phyloP scores from a whole-genome alignment of 2,888 invertebrate genomes.

The Opisthograptis luteolata region DNA sequence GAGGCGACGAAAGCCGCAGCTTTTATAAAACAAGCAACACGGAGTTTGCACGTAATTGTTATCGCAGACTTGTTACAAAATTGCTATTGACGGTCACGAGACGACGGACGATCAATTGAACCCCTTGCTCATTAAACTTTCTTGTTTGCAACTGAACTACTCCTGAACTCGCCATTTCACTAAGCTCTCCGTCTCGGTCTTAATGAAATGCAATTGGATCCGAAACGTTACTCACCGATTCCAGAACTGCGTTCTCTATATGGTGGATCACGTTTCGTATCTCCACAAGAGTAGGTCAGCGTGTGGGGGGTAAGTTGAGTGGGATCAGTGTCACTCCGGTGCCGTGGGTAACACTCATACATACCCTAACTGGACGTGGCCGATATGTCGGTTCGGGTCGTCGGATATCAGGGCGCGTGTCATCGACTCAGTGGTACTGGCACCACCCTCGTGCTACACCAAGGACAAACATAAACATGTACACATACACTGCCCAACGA shows the following conservation, averaged over 20 bases:
- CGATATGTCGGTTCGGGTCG: conserved; percentile 95
- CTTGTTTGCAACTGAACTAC: conserved; percentile 40
- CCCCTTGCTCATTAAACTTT: no score
- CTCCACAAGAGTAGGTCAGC: conserved; percentile 26
- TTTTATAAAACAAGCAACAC: conserved; percentile 6
- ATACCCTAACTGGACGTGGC: conserved; percentile 98
- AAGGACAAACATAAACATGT: conserved; percentile 86
- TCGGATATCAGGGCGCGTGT: conserved; percentile 97
- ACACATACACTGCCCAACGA: conserved; percentile 73
- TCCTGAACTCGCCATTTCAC: conserved; percentile 19
- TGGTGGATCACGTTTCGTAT: conserved; percentile 3
- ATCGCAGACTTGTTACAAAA: conserved; percentile 10
- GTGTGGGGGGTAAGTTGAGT: conserved; percentile 38
- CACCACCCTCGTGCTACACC: conserved; percentile 94
- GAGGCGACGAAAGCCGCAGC: conserved; percentile 28
- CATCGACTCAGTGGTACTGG: conserved; percentile 97
- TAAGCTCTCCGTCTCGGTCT: not conserved
- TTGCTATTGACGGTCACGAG: conserved; percentile 37
- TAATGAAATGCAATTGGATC: not conserved
- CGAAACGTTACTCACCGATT: conserved; percentile 1
- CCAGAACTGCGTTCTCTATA: not conserved
- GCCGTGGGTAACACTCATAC: conserved; percentile 83
- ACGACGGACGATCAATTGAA: conserved; percentile 45
- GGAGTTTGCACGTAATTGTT: conserved; percentile 14
- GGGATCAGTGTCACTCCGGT: conserved; percentile 53